Evolutionary conservation across 53 echinoderm and acorn worm species (phyloP).

Genomic region (Echinometra lucunter): DNA sequence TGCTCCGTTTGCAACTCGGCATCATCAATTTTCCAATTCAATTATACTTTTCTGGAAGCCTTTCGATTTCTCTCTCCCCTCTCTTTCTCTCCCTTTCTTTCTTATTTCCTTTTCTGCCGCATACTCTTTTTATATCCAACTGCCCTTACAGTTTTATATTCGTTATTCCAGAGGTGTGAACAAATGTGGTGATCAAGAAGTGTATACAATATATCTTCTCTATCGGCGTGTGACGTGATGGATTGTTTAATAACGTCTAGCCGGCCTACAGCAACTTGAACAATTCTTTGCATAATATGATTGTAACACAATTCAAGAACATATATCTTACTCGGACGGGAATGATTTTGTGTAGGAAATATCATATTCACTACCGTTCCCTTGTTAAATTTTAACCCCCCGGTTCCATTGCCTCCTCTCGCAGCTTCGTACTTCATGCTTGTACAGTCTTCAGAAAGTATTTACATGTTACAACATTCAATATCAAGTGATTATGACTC

Average conservation of each 20-base stretch:
- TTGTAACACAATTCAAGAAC: background rate
- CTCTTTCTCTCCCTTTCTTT: background rate
- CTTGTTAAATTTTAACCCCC: background rate
- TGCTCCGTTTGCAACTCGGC: background rate
- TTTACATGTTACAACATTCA: slow-evolving; percentile 45
- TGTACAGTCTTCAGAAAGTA: background rate
- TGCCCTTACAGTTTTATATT: background rate
- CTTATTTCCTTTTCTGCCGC: background rate
- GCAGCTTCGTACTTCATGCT: background rate
- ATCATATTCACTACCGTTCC: background rate
- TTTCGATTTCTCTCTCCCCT: background rate
- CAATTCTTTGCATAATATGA: background rate
- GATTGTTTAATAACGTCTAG: background rate
- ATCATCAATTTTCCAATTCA: slow-evolving; percentile 68
- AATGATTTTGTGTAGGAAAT: background rate
- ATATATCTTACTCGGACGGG: background rate
- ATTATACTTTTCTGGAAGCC: slow-evolving; percentile 44
- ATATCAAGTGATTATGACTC: slow-evolving; percentile 15
- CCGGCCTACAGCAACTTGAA: background rate
- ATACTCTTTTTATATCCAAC: background rate
- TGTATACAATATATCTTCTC: background rate
- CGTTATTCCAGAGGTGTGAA: background rate
- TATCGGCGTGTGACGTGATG: background rate
- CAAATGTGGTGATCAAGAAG: background rate
- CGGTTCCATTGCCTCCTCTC: background rate